Evolutionary conservation across 2,797 vertebrate genomes (phyloP), one percentile per base, ranked within the genome.

Genomic region (Phataginus tetradactyla): DNA sequence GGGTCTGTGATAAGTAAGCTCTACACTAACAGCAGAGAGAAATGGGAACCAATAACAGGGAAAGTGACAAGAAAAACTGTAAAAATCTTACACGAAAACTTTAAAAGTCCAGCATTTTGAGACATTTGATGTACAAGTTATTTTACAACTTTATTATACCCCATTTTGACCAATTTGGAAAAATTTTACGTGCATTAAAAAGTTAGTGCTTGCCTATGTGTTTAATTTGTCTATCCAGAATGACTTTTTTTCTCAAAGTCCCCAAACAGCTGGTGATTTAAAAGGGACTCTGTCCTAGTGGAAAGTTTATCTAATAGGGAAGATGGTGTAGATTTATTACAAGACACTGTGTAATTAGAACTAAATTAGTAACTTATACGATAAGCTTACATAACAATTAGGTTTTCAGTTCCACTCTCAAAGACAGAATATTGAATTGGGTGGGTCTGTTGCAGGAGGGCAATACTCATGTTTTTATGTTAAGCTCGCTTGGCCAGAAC

Each of bases 401-500:
- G 21, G 7, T 64, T 93, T 95, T 97, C 59, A 12, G 69, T 86
- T 89, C 90, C 64, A 91, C 34, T 80, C 57, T 94, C 51, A 66
- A 71, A 86, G 45, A 51, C 11, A 91, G 45, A 71, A 68, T 32
- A 66, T 53, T 34, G 72, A 75, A 55, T 49, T 87, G 95, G 87
- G 92, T 90, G 88, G 72, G 80, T 92, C 86, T 53, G 0, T n/a
- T 84, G 75, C 83, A 66, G 34, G 21, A 89, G 68, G 25, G 39
- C 37, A 87, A 8, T 61, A 57, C 21, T 87, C 61, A 7, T 94
- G 80, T 97, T 96, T 95, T 96, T 64, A 51, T 53, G 86, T 72
- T 95, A 78, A 95, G 90, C 77, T 95, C 91, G 77, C 92, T 94
- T 91, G 77, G 57, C 88, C 90, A 95, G 80, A 95, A 85, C 90